Evolutionary conservation across 2,888 invertebrate species (phyloP).

Genomic region (Folsomia candida): DNA sequence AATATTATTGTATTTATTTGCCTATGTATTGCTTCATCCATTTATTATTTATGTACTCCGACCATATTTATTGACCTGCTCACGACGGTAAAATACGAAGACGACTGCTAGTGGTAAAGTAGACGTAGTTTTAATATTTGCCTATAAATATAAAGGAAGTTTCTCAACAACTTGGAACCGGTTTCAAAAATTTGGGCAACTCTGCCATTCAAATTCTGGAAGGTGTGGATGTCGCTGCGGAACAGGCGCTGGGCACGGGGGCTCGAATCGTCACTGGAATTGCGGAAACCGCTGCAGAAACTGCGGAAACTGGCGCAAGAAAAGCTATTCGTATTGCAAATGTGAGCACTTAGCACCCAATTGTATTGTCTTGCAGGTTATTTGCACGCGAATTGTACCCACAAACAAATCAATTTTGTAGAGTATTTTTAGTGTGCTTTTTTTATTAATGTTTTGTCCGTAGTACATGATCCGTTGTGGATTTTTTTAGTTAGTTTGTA

Average conservation of each 20-base stretch:
- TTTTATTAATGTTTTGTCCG: background rate
- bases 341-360: constrained; percentile 45
- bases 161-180: constrained; percentile 48
- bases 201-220: constrained; percentile 51
- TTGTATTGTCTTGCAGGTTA: background rate
- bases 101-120: background rate
- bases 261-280: constrained; percentile 50
- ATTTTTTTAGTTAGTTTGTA: background rate
- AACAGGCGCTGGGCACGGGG: constrained; percentile 50
- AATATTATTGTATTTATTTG: constrained; percentile 1
- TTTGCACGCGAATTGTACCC: background rate
- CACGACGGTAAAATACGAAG: background rate
- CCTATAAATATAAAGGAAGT: constrained; percentile 46
- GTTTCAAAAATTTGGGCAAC: constrained; percentile 50
- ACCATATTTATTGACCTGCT: background rate
- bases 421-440: too few relatives aligned
- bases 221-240: constrained; percentile 50
- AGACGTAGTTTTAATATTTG: background rate
- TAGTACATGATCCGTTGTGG: background rate
- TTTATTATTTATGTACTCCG: background rate
- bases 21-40: background rate
- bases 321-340: constrained; percentile 51
- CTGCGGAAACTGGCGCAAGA: constrained; percentile 50
- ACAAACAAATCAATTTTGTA: too few relatives aligned
- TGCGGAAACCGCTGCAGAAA: constrained; percentile 50